phyloP scores from a whole-genome alignment of 2,797 vertebrate species.

The Melanotaenia trifasciata region DNA sequence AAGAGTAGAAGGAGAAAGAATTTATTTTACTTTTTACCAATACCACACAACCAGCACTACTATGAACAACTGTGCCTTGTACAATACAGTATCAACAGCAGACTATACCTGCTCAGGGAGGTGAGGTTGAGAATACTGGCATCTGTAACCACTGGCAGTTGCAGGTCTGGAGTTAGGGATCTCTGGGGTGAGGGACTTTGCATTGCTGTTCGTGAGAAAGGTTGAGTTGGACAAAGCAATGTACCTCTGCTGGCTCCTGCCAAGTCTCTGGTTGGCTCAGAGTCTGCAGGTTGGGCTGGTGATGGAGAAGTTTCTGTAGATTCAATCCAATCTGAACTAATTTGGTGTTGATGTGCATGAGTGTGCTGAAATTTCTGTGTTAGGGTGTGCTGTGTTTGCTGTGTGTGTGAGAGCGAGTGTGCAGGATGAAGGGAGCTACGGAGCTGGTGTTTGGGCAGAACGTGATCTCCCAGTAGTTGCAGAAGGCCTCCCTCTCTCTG shows the following conservation, averaged over 20 bases:
- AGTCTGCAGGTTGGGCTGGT: conserved; percentile 84
- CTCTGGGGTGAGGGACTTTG: conserved; percentile 77
- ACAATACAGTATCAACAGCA: neutral
- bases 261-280: conserved; percentile 86
- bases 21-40: conserved; percentile 24
- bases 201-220: conserved; percentile 85
- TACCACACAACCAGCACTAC: neutral
- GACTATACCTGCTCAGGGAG: conserved; percentile 78
- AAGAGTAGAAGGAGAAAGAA: neutral
- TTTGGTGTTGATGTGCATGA: conserved; percentile 78
- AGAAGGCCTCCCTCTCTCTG: conserved; percentile 89
- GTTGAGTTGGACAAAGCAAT: conserved; percentile 81
- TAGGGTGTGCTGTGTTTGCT: conserved; percentile 67
- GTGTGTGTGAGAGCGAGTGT: conserved; percentile 59
- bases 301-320: conserved; percentile 82
- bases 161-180: conserved; percentile 78
- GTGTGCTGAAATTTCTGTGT: conserved; percentile 69
- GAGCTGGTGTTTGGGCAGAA: conserved; percentile 95
- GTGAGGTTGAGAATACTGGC: conserved; percentile 83
- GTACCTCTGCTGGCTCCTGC: conserved; percentile 83
- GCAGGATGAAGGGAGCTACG: conserved; percentile 84
- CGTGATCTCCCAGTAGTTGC: conserved; percentile 92
- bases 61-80: neutral
- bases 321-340: conserved; percentile 88
- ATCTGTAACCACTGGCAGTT: conserved; percentile 81